phyloP scores from a whole-genome alignment of 2,888 invertebrate species.

The Cyaniris semiargus region DNA sequence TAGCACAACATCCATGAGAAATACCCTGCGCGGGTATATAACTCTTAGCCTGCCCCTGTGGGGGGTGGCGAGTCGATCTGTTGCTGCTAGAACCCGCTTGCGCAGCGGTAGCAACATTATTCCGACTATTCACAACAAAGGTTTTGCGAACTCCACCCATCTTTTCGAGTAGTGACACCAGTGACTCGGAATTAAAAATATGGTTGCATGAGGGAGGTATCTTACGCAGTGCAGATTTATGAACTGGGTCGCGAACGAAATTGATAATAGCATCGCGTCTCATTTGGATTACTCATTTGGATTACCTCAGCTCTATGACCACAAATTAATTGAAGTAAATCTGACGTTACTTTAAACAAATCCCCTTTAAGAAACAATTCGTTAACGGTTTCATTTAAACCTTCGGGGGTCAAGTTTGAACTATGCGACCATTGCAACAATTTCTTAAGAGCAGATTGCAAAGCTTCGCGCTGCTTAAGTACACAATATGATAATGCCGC shows the following conservation, averaged over 20 bases:
- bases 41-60: too few relatives aligned
- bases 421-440: not conserved
- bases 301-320: conserved; percentile 7
- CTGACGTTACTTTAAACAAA: not conserved
- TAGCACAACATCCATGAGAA: too few relatives aligned
- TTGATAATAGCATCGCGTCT: not conserved
- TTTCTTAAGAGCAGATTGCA: not conserved
- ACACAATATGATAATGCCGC: too few relatives aligned
- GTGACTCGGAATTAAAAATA: conserved; percentile 20
- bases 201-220: conserved; percentile 32
- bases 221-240: not conserved
- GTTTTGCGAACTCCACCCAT: conserved; percentile 14
- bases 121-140: not conserved
- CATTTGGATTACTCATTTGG: too few relatives aligned
- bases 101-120: not conserved
- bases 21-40: too few relatives aligned
- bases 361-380: not conserved
- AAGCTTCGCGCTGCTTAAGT: too few relatives aligned
- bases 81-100: too few relatives aligned
- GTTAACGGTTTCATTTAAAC: not conserved
- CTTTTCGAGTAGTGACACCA: conserved; percentile 7
- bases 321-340: not conserved
- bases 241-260: not conserved
- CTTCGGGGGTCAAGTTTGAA: not conserved
- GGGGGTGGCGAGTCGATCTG: too few relatives aligned